Base-by-base conservation (phyloP, 2,888 invertebrate species). In the Noctua comes region DNA sequence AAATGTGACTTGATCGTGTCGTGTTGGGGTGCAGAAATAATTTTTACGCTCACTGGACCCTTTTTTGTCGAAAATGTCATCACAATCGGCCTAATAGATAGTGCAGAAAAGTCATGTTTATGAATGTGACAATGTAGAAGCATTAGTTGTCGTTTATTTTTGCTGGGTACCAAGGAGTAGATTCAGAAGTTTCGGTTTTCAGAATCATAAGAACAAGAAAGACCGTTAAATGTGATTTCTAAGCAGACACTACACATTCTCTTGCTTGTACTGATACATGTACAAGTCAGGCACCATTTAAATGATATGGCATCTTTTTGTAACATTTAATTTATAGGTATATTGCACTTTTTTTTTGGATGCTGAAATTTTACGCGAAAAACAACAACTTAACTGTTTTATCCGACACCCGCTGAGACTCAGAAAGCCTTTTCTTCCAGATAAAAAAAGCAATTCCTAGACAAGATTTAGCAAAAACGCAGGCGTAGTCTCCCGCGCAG, bases 41-140 rank as follows among this genome's bases (percentile, higher is more conserved):
- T 88, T 86, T 89, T 90, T 88, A 91, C 89, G 89, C 91, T 91
- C 87, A 86, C 85, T 92, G 92, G 84, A 76, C 88, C 84, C 80
- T 77, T 84, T 84, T 85, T 79, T 80, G 85, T 86, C 68, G 74
- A 69, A 62, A 86, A 82, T 73, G 72, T 78, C 85, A 77, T 79
- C 79, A 88, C 80, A 84, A 85, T 88, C 73, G 76, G 62, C 40
- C 76, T 88, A 87, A 88, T 88, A 78, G 82, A 77, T 74, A 73
- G 75, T 59, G 68, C 24, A 64, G 66, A 68, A 40, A 74, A 80
- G 51, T 82, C 54, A 78, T 76, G 24, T 72, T 66, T 59, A 51
- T 46, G 31, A 82, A 65, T 71, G 18, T 70, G 27, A 51, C 40
- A 27, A 24, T 73, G 21, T 46, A 10, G 13, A 43, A 57, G 13